Base-by-base conservation (phyloP, 1,140 invertebrate species). In the Eriosoma lanigerum region DNA sequence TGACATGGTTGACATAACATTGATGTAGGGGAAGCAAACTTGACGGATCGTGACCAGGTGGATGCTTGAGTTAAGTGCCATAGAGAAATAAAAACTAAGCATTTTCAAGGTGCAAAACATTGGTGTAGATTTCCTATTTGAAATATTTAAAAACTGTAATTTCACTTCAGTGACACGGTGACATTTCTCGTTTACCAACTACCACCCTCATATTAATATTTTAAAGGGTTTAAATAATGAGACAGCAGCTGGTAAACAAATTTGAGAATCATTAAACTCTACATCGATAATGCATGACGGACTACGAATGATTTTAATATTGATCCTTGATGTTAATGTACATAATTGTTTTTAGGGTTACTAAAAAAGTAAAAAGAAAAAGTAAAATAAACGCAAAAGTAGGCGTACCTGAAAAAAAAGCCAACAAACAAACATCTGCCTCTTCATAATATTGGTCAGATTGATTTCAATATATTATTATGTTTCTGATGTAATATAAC, bases 51-150 rank as follows among this genome's bases (percentile, higher is more conserved):
- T 48, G 44, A 68, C 66, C 66, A 68, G 66, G 66, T 68, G 66
- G 38, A 38, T 17, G 66, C 13, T 26, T 21, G 1, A 21, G 38
- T 68, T 48, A 48, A 68, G 66, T 68, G 21, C 21, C n/a, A 24
- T 48, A 48, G 38, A 68, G 21, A 46, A 68, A 68, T 24, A 68
- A 46, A 66, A 48, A 48, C n/a, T n/a, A 66, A 19, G 38, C 12
- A 46, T 66, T 66, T 66, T 66, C 19, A 66, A 66, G 32, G 64
- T 66, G 21, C n/a, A 48, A 68, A 68, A 68, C 66, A 21, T 68
- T 68, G 21, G 66, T 48, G 66, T 44, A 24, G 21, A 48, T 24
- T 48, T 68, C n/a, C 21, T 68, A 21, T 68, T 68, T 6, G 21
- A 24, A 68, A 68, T 48, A 6, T 38, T 6, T n/a, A n/a, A 26